Conservation (phyloP, 1,140 invertebrate species). For the Melitaea cinxia region DNA sequence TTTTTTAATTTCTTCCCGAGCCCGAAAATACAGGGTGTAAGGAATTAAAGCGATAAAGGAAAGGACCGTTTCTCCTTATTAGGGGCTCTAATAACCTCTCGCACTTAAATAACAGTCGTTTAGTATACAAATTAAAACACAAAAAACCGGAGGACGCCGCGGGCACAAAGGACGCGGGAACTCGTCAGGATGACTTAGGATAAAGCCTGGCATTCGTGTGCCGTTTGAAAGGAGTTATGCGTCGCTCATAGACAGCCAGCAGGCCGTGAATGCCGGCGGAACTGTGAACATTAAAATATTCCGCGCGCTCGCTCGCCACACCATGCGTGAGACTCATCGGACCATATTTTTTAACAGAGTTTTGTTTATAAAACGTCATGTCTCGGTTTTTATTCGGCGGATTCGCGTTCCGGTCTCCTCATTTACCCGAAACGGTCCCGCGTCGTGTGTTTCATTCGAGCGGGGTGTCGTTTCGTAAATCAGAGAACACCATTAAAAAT, state of each 20-base stretch:
- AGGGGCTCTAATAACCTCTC: constrained; percentile 40
- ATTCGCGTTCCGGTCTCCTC: constrained; percentile 27
- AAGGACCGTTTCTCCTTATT: constrained; percentile 43
- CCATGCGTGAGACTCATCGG: constrained; percentile 63
- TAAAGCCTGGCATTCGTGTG: constrained; percentile 54
- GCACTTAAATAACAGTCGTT: constrained; percentile 46
- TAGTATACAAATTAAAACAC: constrained; percentile 57
- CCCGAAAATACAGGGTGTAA: constrained; percentile 44
- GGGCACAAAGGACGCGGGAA: constrained; percentile 47
- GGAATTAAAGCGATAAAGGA: constrained; percentile 43
- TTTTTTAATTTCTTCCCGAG: constrained; percentile 55
- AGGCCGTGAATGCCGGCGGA: constrained; percentile 52
- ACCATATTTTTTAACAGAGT: constrained; percentile 68
- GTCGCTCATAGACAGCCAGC: constrained; percentile 50
- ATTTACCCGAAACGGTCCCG: constrained; percentile 15
- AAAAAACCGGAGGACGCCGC: constrained; percentile 44
- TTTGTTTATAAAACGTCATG: constrained; percentile 71
- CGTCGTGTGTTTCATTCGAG: constrained; percentile 28
- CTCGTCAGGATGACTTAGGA: constrained; percentile 50
- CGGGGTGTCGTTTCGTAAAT: constrained; percentile 51
- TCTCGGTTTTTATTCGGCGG: constrained; percentile 50
- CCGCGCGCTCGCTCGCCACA: constrained; percentile 57
- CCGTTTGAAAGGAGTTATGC: constrained; percentile 66
- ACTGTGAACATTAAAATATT: constrained; percentile 70
- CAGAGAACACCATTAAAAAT: constrained; percentile 63